Conservation (phyloP, 2,888 invertebrate species). For the Augochlorella aurata region DNA sequence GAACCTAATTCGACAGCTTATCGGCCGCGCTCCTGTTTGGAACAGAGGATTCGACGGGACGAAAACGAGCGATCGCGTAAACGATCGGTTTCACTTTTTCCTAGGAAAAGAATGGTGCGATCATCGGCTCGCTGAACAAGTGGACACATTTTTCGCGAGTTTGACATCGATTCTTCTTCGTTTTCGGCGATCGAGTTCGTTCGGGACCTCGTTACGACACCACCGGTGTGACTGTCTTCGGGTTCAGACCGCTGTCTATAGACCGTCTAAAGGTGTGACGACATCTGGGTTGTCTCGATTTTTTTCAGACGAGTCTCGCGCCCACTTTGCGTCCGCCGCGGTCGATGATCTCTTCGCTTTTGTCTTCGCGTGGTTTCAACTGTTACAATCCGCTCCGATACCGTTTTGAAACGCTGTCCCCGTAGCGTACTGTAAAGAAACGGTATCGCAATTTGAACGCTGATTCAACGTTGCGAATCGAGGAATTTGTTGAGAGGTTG, state of each 20-base stretch:
- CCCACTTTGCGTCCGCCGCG: conserved; percentile 28
- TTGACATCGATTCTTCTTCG: background rate
- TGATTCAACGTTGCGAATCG: background rate
- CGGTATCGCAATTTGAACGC: background rate
- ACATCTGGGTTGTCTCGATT: conserved; percentile 41
- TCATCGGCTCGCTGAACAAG: background rate
- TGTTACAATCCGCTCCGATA: conserved; percentile 8
- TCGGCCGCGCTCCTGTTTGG: background rate
- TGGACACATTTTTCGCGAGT: background rate
- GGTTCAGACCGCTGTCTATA: conserved; percentile 30
- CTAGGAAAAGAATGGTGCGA: background rate
- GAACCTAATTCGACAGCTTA: background rate
- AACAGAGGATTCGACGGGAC: background rate
- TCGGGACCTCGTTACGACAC: conserved; percentile 6
- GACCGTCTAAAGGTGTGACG: conserved; percentile 26
- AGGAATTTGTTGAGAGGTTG: background rate
- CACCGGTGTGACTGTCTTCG: background rate
- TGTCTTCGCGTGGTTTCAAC: conserved; percentile 16
- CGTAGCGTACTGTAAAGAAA: too few species aligned
- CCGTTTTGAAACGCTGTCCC: too few species aligned
- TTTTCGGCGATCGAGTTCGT: background rate
- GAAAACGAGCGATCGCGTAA: background rate
- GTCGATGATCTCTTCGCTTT: conserved; percentile 51
- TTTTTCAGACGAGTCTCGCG: conserved; percentile 47
- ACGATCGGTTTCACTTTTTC: background rate